phyloP scores from a whole-genome alignment of 2,113 vertebrate genomes.

The Cromileptes altivelis region DNA sequence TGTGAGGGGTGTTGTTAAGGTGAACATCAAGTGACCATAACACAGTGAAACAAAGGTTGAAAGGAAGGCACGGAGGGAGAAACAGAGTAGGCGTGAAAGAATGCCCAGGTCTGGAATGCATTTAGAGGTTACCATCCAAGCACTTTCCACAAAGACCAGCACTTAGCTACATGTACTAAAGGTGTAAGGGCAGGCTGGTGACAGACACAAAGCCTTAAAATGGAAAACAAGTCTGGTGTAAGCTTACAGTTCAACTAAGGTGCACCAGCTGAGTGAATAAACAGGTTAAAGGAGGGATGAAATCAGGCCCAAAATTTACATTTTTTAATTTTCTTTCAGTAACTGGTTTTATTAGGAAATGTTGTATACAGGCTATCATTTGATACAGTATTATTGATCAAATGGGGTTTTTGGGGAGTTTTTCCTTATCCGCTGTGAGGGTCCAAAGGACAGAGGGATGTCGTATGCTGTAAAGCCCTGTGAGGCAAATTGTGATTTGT shows the following conservation, averaged over 20 bases:
- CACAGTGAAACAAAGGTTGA: constrained; percentile 44
- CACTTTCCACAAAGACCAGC: constrained; percentile 38
- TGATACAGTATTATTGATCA: neutral
- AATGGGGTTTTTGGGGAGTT: too few relatives aligned
- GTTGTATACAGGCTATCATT: neutral
- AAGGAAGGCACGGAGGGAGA: constrained; percentile 32
- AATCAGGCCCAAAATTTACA: neutral
- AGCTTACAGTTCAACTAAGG: constrained; percentile 51
- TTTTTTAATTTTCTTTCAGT: neutral
- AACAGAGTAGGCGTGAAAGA: constrained; percentile 64
- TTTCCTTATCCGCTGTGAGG: too few relatives aligned
- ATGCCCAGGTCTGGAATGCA: constrained; percentile 56
- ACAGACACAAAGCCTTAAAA: constrained; percentile 29
- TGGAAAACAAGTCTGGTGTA: constrained; percentile 46
- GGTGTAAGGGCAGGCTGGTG: constrained; percentile 33
- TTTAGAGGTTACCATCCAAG: constrained; percentile 52
- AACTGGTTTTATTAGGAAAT: neutral
- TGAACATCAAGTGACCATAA: constrained; percentile 44
- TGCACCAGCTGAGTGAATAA: constrained; percentile 32
- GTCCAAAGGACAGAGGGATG: too few relatives aligned
- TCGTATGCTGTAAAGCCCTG: too few relatives aligned
- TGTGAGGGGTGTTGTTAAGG: constrained; percentile 4
- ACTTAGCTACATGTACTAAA: constrained; percentile 37
- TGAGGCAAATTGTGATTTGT: too few relatives aligned
- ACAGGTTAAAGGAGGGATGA: neutral